Base-by-base conservation (phyloP, 2,113 vertebrate species). In the Seriola dumerili region DNA sequence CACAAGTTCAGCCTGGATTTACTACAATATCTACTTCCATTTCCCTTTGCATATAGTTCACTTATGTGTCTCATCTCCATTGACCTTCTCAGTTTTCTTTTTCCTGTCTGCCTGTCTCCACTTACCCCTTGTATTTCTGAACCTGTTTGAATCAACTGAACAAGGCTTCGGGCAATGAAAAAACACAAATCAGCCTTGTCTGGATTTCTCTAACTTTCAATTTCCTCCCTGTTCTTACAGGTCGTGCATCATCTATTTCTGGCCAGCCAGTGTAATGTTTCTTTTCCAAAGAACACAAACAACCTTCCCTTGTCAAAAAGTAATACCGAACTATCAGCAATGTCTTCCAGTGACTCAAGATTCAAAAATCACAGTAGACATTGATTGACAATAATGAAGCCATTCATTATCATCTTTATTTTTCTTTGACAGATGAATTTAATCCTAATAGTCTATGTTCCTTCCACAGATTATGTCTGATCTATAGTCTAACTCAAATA, bases 111-210 rank as follows among this genome's bases (percentile, higher is more conserved):
- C 62, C 68, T 62, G 52, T 76, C 34, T 52, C 54, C 44, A 71
- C 66, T 79, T 62, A 66, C 62, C 65, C 48, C 32, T 68, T 63
- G 34, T 59, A 50, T 82, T 84, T 81, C 42, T 42, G 25, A 71
- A 73, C 34, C 46, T 42, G 80, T 80, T 81, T 74, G 64, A 84
- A 69, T 84, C 85, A 29, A 70, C 46, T 72, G 69, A 80, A 65
- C 64, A 62, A 80, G 48, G 62, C 76, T 75, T 48, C 44, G 32
- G 71, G 86, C 80, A 70, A 78, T 29, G 67, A 66, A 72, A 52
- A 55, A 54, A 83, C 42, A 83, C 72, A 87, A 87, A 72, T 63
- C 58, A 75, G 55, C 29, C 77, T 74, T 87, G 77, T 81, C 67
- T 63, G 59, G 57, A 74, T 77, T 72, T 65, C 54, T 78, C 48